Conservation (phyloP, 2,113 vertebrate genomes). For the Cryptotis parvus region DNA sequence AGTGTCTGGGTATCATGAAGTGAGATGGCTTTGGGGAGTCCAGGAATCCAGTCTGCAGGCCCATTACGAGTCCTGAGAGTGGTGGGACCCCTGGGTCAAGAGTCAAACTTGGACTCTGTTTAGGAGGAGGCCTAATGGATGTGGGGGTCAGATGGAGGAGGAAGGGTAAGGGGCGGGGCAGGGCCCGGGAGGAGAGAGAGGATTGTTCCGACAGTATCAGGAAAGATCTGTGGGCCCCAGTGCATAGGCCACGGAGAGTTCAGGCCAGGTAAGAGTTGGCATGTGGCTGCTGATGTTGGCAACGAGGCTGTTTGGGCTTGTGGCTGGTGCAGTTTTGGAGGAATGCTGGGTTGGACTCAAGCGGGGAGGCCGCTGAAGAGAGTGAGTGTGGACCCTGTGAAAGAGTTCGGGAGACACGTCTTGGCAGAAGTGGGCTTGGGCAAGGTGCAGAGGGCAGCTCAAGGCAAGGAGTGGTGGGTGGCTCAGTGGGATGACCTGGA, state of each 20-base stretch:
- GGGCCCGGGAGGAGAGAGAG: not conserved
- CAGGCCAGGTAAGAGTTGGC: not conserved
- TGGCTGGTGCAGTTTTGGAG: not conserved
- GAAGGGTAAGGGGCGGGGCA: not conserved
- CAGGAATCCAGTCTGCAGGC: not conserved
- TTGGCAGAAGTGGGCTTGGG: too few relatives aligned
- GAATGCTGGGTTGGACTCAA: not conserved
- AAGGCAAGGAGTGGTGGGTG: not conserved
- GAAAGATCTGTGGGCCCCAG: not conserved
- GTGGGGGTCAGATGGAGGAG: not conserved
- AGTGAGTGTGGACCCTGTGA: too few relatives aligned
- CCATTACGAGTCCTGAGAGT: not conserved
- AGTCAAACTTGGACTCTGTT: accelerated
- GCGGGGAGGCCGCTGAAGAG: accelerated
- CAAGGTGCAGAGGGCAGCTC: not conserved
- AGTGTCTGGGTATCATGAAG: not conserved
- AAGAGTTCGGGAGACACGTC: not conserved
- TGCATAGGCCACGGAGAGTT: not conserved
- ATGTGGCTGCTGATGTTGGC: not conserved
- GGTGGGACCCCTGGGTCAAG: too few relatives aligned
- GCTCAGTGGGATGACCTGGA: accelerated
- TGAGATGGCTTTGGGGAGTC: not conserved
- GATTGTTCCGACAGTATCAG: too few relatives aligned
- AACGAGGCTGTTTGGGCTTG: not conserved
- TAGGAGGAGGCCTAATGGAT: not conserved